Evolutionary conservation across 2,113 vertebrate species (phyloP), one percentile per base, ranked within the genome.

Genomic region (Pomatorhinus ruficollis): DNA sequence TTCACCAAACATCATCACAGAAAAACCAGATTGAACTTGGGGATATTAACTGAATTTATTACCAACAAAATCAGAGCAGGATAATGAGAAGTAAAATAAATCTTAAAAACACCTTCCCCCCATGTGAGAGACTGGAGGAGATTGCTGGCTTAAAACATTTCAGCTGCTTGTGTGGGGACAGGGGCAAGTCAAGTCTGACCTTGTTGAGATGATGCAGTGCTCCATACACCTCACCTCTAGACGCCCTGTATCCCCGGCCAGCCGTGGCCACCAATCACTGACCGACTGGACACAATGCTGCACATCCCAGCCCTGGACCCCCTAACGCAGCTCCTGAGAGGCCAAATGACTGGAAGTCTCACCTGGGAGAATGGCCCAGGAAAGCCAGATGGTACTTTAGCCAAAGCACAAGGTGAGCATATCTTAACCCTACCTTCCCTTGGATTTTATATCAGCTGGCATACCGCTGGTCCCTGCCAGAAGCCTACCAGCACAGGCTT

Each of bases 391-490:
- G 4, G 4, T 13, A 21, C 5, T 83, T 21, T 25, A 31, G 10
- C n/a, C 19, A 64, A 47, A 84, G n/a, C 28, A 74, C 0, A 0
- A 33, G 9, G 4, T 39, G 18, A 44, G 39, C 14, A 42, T 6
- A 31, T 7, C 22, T 27, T 54, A 28, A 23, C n/a, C 18, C 3
- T 72, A 27, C 4, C 18, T 74, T 39, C 28, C 40, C 15, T 56
- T 56, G n/a, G 28, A 47, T 84, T 56, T 47, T 47, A 28, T 24
- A 28, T 28, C 23, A 28, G 12, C 19, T 40, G n/a, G 23, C 40
- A 65, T 39, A 47, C 2, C 1, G 0, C 50, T 40, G 30, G n/a
- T 56, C 4, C 7, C n/a, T 47, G 15, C 6, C 19, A 54, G 40
- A 3, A 84, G 15, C 28, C 40, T 39, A 10, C 18, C 28, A 56